Evolutionary conservation across 2,888 invertebrate species (phyloP), one percentile per base, ranked within the genome.

Genomic region (Acronicta psi): DNA sequence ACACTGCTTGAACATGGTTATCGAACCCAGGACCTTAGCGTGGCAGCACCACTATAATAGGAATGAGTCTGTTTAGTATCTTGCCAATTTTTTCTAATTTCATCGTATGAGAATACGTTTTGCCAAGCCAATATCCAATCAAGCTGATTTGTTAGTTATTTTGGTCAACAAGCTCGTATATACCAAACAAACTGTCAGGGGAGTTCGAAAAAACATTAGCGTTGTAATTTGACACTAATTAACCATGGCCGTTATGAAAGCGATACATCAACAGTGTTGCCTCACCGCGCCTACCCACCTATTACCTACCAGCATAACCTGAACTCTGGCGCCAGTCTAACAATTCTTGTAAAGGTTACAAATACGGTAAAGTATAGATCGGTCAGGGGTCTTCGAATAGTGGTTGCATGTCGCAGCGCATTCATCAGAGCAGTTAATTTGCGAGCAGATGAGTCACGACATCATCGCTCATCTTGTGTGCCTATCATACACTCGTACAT

Each of bases 391-490:
- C 88, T 78, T 18, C 23, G 23, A 40, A 65, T 54, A 61, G 46
- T 86, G 91, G 91, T 81, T 71, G 62, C 71, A 69, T 82, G 84
- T 85, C 82, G 76, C 72, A 76, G 83, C 83, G 87, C 87, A 92
- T 92, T 92, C 88, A 91, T 92, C 92, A 92, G 89, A 86, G 86
- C 86, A 91, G 91, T 91, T 93, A 93, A 93, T 93, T 93, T 92
- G 91, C 83, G 84, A 91, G 87, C 89, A 88, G 87, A 91, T 90
- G 90, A 91, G 89, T 89, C 88, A 89, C 86, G 86, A 84, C 85
- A 90, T 83, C 91, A 93, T 93, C 92, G 86, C 90, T 93, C 93
- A 93, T 93, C 86, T 84, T 84, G 85, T 84, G 77, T 80, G 76
- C 78, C 83, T 80, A 81, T 77, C 77, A 80, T 83, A 83, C 75